Evolutionary conservation across 2,888 invertebrate genomes (phyloP).

Genomic region (Eristalinus aeneus): DNA sequence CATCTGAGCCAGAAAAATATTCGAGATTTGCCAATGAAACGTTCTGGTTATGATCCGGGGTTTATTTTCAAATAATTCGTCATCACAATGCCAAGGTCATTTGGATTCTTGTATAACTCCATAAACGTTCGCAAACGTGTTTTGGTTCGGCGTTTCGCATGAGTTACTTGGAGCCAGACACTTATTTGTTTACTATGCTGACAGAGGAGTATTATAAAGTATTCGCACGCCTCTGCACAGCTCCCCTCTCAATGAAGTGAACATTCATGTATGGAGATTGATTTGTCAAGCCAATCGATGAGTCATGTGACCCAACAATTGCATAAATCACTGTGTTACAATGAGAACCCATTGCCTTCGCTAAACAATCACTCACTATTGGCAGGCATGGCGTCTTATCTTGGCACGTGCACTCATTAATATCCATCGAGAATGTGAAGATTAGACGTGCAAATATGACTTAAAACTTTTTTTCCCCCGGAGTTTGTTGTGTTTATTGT

Average conservation of each 20-base stretch:
- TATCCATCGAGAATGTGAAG: conserved; percentile 20
- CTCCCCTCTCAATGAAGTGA: background rate
- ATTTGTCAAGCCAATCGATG: conserved; percentile 8
- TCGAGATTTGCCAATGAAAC: background rate
- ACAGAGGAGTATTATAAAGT: background rate
- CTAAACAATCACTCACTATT: background rate
- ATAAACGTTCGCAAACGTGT: background rate
- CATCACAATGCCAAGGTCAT: conserved; percentile 39
- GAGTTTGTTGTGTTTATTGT: conserved; percentile 3
- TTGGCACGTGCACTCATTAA: conserved; percentile 51
- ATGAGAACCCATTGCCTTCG: background rate
- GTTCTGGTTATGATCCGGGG: background rate
- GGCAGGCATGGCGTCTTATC: conserved; percentile 9
- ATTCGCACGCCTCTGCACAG: background rate
- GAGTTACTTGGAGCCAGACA: background rate
- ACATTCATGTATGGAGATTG: background rate
- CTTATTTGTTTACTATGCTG: background rate
- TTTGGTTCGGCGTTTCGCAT: background rate
- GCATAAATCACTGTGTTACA: conserved; percentile 8
- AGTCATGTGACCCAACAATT: conserved; percentile 34
- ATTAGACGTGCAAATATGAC: conserved; percentile 26
- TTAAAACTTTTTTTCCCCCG: background rate
- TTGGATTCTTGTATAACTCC: conserved; percentile 1
- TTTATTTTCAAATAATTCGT: conserved; percentile 14
- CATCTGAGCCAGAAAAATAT: background rate